Evolutionary conservation across 2,797 vertebrate species (phyloP), one percentile per base, ranked within the genome.

Genomic region (Paguma larvata): DNA sequence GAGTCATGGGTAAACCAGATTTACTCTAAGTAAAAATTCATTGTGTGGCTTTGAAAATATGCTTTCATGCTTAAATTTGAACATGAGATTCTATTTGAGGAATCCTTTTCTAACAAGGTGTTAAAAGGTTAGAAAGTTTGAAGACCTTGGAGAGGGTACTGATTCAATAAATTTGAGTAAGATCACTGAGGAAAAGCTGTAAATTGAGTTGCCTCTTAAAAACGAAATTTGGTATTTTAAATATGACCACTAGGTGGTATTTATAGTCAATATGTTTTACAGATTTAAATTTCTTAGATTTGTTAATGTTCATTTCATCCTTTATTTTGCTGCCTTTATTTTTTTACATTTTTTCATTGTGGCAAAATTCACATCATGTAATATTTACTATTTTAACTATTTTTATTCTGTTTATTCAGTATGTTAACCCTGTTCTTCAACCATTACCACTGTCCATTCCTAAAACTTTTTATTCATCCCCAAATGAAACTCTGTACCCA

Each of bases 241-340:
- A 46, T 96, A 65, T 98, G 95, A 95, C 98, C 95, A 53, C 98
- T 98, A 98, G 98, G 96, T 98, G 98, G 98, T 98, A 98, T 96
- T 98, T 98, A 95, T 94, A 98, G 59, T 89, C 65, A 85, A 65
- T 41, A 1, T 85, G 41, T 88, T 91, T 95, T 56, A 62, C 83
- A 96, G 25, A 41, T 19, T 18, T 6, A 86, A 89, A 78, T 87
- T 80, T 85, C 67, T 92, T 85, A 70, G 59, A 41, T 70, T 63
- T 89, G 53, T 85, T 95, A 32, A 80, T 79, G 6, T 62, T 94
- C 48, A 93, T 25, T 72, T n/a, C 41, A 41, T 93, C 10, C 77
- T 93, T 95, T 93, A 70, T 92, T 89, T 96, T 97, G 41, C 51
- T 84, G 82, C 87, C 34, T 67, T 91, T 67, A 48, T n/a, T 67